These are phyloP conservation scores for Ornithoptera alexandrae DNA, from an alignment of 2,888 invertebrate genomes.

Conservation along the genomic window DNA sequence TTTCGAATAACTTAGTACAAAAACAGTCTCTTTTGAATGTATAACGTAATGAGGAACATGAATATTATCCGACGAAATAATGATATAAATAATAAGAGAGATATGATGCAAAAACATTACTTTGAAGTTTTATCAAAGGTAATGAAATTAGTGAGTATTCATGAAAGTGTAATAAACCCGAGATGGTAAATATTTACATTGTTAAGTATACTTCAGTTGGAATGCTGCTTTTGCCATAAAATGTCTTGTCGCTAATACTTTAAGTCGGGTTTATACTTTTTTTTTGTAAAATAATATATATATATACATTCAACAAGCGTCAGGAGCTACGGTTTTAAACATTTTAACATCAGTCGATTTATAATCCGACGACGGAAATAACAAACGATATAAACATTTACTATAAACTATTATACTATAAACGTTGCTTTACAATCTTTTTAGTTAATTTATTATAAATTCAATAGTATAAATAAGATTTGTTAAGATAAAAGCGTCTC, in stretches of 20 bases:
- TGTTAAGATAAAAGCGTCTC: neutral
- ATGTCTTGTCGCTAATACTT: neutral
- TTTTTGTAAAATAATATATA: neutral
- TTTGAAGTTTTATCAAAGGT: slow-evolving; percentile 7
- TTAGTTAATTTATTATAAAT: neutral
- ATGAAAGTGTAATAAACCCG: neutral
- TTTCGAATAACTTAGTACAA: too few relatives aligned
- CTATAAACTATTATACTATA: too few relatives aligned
- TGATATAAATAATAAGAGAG: neutral
- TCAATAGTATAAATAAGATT: too few relatives aligned
- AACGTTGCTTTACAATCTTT: too few relatives aligned
- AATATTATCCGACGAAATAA: neutral
- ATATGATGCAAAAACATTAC: slow-evolving; percentile 4
- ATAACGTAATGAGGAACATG: neutral
- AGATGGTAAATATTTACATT: slow-evolving; percentile 1
- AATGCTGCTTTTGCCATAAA: slow-evolving; percentile 26
- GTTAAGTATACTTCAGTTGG: slow-evolving; percentile 7
- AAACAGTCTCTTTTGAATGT: neutral
- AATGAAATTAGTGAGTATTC: slow-evolving; percentile 6
- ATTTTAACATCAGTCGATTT: neutral
- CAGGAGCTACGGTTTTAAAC: neutral
- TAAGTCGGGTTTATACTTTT: neutral
- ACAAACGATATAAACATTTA: neutral
- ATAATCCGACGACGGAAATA: neutral
- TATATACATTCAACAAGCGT: neutral